Conservation (phyloP, 2,888 invertebrate genomes). For the Ichneumon xanthorius region DNA sequence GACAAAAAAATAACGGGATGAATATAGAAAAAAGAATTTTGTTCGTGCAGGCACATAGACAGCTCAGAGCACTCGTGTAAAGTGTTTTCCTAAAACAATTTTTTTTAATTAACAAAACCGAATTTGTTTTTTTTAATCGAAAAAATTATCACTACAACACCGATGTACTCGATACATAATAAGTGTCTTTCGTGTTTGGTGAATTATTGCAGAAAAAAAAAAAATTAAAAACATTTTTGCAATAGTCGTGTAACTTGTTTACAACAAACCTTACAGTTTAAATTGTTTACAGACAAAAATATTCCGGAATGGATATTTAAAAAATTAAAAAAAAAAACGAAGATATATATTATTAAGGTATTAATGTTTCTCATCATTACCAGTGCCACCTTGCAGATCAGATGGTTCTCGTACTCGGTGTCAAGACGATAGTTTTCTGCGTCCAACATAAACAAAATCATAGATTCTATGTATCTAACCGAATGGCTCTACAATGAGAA, state of each 20-base stretch:
- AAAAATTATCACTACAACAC: conserved; percentile 18
- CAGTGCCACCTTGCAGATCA: conserved; percentile 98
- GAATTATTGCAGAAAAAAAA: conserved; percentile 16
- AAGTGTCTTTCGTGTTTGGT: conserved; percentile 14
- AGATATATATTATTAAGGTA: conserved; percentile 46
- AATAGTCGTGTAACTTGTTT: conserved; percentile 26
- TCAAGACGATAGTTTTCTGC: conserved; percentile 99
- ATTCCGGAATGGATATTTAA: conserved; percentile 49
- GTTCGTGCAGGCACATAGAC: conserved; percentile 76
- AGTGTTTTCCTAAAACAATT: no score
- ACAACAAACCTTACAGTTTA: conserved; percentile 35
- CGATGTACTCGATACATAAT: conserved; percentile 2
- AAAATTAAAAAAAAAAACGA: conserved; percentile 16
- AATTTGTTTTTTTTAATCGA: neutral
- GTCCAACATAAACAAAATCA: conserved; percentile 85
- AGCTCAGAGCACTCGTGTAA: conserved; percentile 65
- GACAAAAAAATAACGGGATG: conserved; percentile 10
- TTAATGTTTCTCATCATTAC: conserved; percentile 84
- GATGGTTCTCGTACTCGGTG: conserved; percentile 98
- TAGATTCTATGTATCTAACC: conserved; percentile 77
- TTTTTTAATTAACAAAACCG: neutral
- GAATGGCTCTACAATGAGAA: conserved; percentile 49
- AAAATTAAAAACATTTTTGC: neutral
- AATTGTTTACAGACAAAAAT: conserved; percentile 7
- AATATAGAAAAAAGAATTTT: conserved; percentile 64